These are phyloP conservation scores for Paramisgurnus dabryanus DNA, from an alignment of 2,113 vertebrate genomes.

Conservation along the genomic window DNA sequence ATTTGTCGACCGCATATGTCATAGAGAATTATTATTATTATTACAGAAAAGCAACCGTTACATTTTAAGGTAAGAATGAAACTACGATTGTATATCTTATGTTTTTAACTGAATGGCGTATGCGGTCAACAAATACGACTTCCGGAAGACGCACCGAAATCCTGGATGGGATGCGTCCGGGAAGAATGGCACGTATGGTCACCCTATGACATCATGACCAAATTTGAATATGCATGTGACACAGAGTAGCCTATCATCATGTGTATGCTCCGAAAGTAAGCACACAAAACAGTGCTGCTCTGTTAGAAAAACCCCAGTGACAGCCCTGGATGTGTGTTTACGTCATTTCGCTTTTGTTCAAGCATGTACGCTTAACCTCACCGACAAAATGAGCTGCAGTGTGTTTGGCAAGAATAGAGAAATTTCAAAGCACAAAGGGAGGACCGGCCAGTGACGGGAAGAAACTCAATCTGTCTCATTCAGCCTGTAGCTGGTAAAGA, in stretches of 20 bases:
- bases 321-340: slow-evolving; percentile 57
- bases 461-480: slow-evolving; percentile 70
- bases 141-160: too few species aligned
- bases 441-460: slow-evolving; percentile 63
- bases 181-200: too few species aligned
- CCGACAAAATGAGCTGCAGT: slow-evolving; percentile 63
- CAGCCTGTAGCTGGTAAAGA: slow-evolving; percentile 58
- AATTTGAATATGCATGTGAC: too few species aligned
- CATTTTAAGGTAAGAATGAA: too few species aligned
- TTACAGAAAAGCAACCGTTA: too few species aligned
- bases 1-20: too few species aligned
- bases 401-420: slow-evolving; percentile 68
- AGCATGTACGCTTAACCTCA: slow-evolving; percentile 59
- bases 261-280: neutral
- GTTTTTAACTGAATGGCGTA: too few species aligned
- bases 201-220: too few species aligned
- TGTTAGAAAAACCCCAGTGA: slow-evolving; percentile 53
- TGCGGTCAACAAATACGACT: too few species aligned
- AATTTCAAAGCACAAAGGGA: slow-evolving; percentile 63
- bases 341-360: slow-evolving; percentile 53
- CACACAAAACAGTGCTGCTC: slow-evolving; percentile 52
- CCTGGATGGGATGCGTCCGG: too few species aligned
- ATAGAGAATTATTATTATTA: too few species aligned
- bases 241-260: neutral
- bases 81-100: too few species aligned